Base-by-base conservation (phyloP, 2,113 vertebrate species). In the Macquaria ambigua region DNA sequence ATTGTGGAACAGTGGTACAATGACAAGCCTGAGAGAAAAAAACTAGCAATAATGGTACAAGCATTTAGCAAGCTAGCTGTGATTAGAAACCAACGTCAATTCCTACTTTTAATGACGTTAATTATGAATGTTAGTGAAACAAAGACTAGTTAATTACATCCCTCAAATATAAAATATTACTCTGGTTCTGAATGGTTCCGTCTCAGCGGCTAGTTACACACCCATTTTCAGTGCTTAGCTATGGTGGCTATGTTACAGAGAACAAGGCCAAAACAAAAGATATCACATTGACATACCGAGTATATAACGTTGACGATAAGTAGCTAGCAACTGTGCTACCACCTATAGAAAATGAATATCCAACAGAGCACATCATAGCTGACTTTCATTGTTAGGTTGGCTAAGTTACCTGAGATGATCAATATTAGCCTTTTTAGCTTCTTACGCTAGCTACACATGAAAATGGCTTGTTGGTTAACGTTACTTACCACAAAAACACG, bases 401-500 rank as follows among this genome's bases (percentile, higher is more conserved):
- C 55, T 59, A 34, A 31, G 6, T 12, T 41, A 28, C 11, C 73
- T 56, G 31, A 20, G 1, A 43, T 20, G 14, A 84, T 81, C 43
- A 66, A 83, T 52, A 64, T 62, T 82, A 86, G 66, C 86, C 16
- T 1, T 34, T 39, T 52, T 86, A 74, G 64, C 75, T 58, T 48
- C 69, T 61, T 69, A 71, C 34, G 86, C 72, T 85, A 91, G 43
- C 55, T 28, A 67, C 7, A 59, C 70, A 73, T 70, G n/a, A 50
- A 77, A 76, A 82, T 11, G 2, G 8, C 34, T 77, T 43, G 16
- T 12, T 9, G 43, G 4, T 70, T 15, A 66, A 43, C 23, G 43
- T 55, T 72, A 89, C 94, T 48, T 81, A 93, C 93, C 94, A 74
- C 77, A 81, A 48, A 90, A 85, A 63, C 69, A 88, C 82, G 48